These are phyloP conservation scores for Oreochromis aureus DNA, from an alignment of 2,113 vertebrate genomes.

Conservation along the genomic window DNA sequence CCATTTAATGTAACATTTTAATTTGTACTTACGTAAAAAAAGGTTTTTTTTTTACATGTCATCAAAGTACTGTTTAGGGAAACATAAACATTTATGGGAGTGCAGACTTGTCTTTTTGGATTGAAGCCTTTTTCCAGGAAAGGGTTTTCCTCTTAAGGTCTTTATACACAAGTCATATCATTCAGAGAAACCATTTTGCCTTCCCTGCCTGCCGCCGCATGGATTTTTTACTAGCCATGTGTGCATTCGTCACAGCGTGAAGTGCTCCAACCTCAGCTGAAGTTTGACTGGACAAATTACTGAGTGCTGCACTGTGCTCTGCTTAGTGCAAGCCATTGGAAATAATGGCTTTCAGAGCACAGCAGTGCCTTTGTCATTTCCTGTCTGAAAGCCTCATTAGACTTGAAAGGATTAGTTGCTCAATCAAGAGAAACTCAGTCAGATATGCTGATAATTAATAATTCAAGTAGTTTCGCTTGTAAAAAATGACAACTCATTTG, in stretches of 20 bases:
- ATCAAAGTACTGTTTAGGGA: not conserved
- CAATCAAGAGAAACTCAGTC: not conserved
- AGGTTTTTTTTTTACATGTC: not conserved
- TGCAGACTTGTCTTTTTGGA: not conserved
- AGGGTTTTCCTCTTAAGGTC: not conserved
- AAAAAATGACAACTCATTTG: not conserved
- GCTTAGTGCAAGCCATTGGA: not conserved
- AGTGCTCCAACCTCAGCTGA: not conserved
- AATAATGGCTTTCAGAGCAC: not conserved
- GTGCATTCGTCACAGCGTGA: not conserved
- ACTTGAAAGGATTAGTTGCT: not conserved
- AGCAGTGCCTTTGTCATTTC: not conserved
- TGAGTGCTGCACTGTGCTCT: not conserved
- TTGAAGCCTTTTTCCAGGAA: not conserved
- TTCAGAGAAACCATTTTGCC: not conserved
- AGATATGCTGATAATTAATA: not conserved
- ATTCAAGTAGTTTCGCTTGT: not conserved
- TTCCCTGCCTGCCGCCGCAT: not conserved
- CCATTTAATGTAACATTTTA: not conserved
- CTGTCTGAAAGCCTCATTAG: not conserved
- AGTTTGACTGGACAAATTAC: not conserved
- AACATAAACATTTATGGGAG: not conserved
- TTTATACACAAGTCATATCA: not conserved
- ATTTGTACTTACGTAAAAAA: not conserved
- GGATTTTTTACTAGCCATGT: not conserved